phyloP scores from a whole-genome alignment of 2,888 invertebrate species.

The Elysia crispata region DNA sequence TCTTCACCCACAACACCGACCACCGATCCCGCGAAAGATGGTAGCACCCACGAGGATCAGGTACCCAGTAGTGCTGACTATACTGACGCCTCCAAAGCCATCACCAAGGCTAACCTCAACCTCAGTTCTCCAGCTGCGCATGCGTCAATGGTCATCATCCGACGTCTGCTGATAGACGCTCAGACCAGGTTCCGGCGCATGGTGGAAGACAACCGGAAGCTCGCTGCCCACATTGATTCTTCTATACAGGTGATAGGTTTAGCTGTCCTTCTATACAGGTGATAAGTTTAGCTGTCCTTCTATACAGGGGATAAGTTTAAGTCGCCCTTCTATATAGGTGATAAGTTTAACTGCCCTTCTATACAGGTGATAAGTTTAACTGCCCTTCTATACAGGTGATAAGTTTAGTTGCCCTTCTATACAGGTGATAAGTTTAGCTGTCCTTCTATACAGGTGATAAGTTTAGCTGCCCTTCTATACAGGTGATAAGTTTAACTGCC shows the following conservation, averaged over 20 bases:
- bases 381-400: no score
- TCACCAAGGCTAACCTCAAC: slow-evolving; percentile 75
- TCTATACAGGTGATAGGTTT: slow-evolving; percentile 65
- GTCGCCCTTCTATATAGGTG: no score
- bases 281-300: no score
- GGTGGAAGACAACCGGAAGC: slow-evolving; percentile 88
- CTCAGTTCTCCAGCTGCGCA: slow-evolving; percentile 80
- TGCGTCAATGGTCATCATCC: slow-evolving; percentile 91
- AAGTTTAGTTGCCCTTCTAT: no score
- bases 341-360: no score
- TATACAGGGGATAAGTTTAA: no score
- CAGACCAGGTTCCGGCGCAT: slow-evolving; percentile 90
- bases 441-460: no score
- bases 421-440: no score
- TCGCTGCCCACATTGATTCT: slow-evolving; percentile 79
- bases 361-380: no score
- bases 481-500: no score
- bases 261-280: no score
- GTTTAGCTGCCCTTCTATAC: no score
- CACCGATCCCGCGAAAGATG: background rate
- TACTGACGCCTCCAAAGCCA: slow-evolving; percentile 54
- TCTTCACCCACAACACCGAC: background rate
- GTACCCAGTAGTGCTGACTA: slow-evolving; percentile 36
- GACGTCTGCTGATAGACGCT: slow-evolving; percentile 90
- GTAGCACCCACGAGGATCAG: slow-evolving; percentile 34